A percentile compares a stretch with the other conserved stretches of the same genome.
These are phyloP conservation scores for Aspidapion aeneum DNA, from an alignment of 2,888 invertebrate species.

Conservation along the genomic window DNA sequence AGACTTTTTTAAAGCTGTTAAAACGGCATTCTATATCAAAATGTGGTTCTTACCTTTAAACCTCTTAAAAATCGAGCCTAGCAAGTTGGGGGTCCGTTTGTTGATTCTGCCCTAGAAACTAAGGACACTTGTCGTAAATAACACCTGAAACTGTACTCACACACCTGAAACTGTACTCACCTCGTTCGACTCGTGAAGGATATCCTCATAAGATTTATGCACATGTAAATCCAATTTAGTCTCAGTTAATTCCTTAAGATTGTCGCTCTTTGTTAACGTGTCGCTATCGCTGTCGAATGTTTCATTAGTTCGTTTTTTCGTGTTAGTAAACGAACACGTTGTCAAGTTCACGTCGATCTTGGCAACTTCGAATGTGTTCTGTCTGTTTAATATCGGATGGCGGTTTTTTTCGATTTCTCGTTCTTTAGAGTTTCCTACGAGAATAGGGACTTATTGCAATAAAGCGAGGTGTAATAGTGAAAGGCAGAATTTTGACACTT, in stretches of 20 bases:
- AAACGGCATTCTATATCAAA: too few relatives aligned
- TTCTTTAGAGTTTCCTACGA: too few relatives aligned
- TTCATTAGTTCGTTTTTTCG: constrained; percentile 24
- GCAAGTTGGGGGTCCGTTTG: too few relatives aligned
- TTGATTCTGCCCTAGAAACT: too few relatives aligned
- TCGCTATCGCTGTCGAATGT: constrained; percentile 9
- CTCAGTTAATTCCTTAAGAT: background rate
- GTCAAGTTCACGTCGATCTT: constrained; percentile 4
- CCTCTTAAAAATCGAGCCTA: too few relatives aligned
- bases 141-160: too few relatives aligned
- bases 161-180: too few relatives aligned
- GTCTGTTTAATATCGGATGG: background rate
- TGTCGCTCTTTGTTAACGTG: background rate
- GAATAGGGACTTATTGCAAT: background rate
- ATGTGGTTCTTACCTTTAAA: too few relatives aligned
- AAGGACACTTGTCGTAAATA: too few relatives aligned
- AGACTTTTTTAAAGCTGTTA: too few relatives aligned
- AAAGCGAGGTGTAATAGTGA: too few relatives aligned
- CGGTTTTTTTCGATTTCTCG: background rate
- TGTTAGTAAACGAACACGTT: background rate
- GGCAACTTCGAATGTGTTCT: constrained; percentile 6
- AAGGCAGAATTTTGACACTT: too few relatives aligned
- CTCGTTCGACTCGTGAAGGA: constrained; percentile 24
- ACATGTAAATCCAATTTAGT: constrained; percentile 7
- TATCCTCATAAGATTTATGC: constrained; percentile 27